Conservation (phyloP, 2,888 invertebrate species). For the Chironomus riparius region DNA sequence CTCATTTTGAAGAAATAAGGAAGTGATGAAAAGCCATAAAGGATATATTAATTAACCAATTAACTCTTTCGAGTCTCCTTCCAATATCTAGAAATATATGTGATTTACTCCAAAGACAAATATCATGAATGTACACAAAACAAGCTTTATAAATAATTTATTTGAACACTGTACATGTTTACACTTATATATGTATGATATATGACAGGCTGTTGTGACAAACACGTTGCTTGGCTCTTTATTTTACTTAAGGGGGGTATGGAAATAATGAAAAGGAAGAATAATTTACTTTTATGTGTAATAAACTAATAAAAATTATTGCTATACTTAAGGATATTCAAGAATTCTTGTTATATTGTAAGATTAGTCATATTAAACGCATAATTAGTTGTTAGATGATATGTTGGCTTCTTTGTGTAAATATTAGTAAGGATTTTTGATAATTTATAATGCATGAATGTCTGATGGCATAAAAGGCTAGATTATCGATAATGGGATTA, state of each 20-base stretch:
- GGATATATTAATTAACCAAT: conserved; percentile 21
- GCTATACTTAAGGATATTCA: background rate
- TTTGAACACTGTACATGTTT: background rate
- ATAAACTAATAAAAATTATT: background rate
- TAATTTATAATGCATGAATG: no score
- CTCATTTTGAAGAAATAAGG: background rate
- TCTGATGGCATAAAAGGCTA: no score
- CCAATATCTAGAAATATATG: background rate
- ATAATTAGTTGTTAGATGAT: no score
- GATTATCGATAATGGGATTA: no score
- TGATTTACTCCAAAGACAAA: background rate
- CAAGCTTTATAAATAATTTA: background rate
- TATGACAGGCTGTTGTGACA: background rate
- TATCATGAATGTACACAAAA: background rate
- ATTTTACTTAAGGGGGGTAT: background rate
- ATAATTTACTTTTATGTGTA: background rate
- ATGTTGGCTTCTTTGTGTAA: no score
- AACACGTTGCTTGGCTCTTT: background rate
- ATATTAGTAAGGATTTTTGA: no score
- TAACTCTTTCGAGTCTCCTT: conserved; percentile 7
- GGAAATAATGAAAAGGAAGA: background rate
- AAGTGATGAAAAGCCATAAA: background rate
- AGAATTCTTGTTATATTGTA: no score
- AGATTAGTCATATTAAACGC: no score
- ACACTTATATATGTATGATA: background rate